Base-by-base conservation (phyloP, 2,888 invertebrate species). In the Acrocyrtus sp. region DNA sequence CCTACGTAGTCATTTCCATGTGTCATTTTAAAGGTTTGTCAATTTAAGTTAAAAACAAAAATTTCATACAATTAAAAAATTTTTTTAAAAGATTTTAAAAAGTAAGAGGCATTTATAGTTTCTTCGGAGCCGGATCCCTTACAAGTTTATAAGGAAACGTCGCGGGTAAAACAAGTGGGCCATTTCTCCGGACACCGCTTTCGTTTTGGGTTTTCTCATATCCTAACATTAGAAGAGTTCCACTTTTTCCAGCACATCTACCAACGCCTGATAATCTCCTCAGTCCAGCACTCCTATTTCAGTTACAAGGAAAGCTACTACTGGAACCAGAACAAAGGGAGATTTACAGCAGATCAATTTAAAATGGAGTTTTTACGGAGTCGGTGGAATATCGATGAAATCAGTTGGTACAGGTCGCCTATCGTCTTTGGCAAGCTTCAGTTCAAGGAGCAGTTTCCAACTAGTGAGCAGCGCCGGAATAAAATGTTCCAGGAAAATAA, bases 381-480 rank as follows among this genome's bases (percentile, higher is more conserved):
- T 1, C n/a, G 62, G 53, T 62, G 62, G 62, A 62, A 62, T 17
- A 5, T 62, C 1, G 62, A 62, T 43, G 43, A 51, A 8, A 43
- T 62, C 21, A 1, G 10, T 0, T 3, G 51, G 2, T 43, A 43
- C 12, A 21, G 43, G 8, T 62, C 62, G 17, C 12, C 1, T 17
- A 53, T 43, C 8, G 53, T 27, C 10, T 53, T 24, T 19, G 15
- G 2, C 10, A 10, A 5, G 2, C 17, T 62, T 5, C 2, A 5
- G 1, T 62, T 34, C 21, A 6, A 6, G 1, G 53, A 26, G 8
- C 2, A 19, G n/a, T n/a, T n/a, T n/a, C 3, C 62, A 62, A 2
- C 19, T 53, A 8, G 51, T 53, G 12, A 45, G 6, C 8, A 47
- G 26, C 12, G 2, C 53, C 3, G 26, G 56, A 22, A 15, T 2